phyloP scores from a whole-genome alignment of 2,888 invertebrate genomes.

The Ophion costatus region DNA sequence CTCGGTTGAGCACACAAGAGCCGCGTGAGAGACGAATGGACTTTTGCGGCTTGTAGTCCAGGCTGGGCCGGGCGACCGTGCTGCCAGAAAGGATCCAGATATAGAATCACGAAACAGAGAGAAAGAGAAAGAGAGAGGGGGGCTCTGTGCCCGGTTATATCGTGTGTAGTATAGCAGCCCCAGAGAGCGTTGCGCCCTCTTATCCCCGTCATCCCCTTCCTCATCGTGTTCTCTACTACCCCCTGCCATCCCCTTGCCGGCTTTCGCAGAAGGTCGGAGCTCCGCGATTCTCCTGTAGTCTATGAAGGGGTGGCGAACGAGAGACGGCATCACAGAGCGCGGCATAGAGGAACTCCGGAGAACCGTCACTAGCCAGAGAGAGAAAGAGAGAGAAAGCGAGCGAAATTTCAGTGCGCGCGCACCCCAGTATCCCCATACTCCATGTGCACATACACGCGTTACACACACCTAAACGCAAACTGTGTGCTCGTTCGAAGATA shows the following conservation, averaged over 20 bases:
- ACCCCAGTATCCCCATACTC: constrained; percentile 28
- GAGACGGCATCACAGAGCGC: constrained; percentile 45
- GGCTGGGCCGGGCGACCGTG: constrained; percentile 19
- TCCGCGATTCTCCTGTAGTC: constrained; percentile 41
- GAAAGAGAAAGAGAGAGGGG: constrained; percentile 3
- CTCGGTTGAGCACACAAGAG: constrained; percentile 1
- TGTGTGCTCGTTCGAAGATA: not conserved
- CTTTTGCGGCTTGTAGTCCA: constrained; percentile 56
- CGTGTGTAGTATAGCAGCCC: constrained; percentile 74
- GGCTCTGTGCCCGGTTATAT: constrained; percentile 34
- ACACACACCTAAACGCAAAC: no score
- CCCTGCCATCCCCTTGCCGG: constrained; percentile 66
- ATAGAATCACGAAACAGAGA: constrained; percentile 46
- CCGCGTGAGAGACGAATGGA: constrained; percentile 77
- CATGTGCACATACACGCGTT: not conserved
- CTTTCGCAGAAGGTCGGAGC: constrained; percentile 52
- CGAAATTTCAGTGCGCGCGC: constrained; percentile 61
- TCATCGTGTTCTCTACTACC: constrained; percentile 37
- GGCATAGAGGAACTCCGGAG: constrained; percentile 35
- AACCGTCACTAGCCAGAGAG: constrained; percentile 35
- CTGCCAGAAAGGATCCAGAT: constrained; percentile 37
- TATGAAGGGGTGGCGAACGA: constrained; percentile 49
- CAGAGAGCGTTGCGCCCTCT: constrained; percentile 66
- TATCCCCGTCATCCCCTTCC: constrained; percentile 5
- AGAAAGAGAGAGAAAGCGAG: constrained; percentile 20